phyloP scores from a whole-genome alignment of 2,113 vertebrate species.

The Coracopsis vasa region DNA sequence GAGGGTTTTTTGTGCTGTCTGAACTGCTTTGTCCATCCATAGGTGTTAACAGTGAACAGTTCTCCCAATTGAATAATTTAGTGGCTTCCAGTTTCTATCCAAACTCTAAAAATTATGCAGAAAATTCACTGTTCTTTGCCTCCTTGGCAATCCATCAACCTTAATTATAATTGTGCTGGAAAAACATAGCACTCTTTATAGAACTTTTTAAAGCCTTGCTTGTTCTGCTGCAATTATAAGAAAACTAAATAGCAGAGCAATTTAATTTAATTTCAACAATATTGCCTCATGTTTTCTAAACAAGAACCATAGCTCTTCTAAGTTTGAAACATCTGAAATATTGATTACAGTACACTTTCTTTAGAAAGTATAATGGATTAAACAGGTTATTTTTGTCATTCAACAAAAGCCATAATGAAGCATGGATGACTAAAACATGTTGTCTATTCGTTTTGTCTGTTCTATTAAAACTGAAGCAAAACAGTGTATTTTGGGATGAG shows the following conservation, averaged over 20 bases:
- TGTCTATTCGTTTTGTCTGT: not conserved
- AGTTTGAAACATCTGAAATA: slow-evolving; percentile 31
- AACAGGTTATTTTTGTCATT: not conserved
- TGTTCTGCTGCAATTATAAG: slow-evolving; percentile 39
- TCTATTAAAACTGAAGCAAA: not conserved
- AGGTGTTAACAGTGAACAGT: not conserved
- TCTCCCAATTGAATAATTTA: not conserved
- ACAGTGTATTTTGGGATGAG: not conserved
- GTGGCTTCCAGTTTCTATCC: not conserved
- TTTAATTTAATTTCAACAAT: slow-evolving; percentile 63
- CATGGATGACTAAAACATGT: not conserved
- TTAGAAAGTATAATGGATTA: not conserved
- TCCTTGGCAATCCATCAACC: slow-evolving; percentile 26
- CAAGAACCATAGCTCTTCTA: slow-evolving; percentile 11
- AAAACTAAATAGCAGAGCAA: slow-evolving; percentile 46
- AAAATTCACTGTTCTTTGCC: slow-evolving; percentile 21
- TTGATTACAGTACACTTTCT: slow-evolving; percentile 31
- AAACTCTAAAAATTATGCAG: not conserved
- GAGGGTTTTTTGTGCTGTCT: not conserved
- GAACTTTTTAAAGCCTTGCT: slow-evolving; percentile 30
- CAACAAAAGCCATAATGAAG: not conserved
- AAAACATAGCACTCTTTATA: not conserved
- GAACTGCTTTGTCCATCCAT: not conserved
- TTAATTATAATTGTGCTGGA: slow-evolving; percentile 48
- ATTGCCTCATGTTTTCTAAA: slow-evolving; percentile 53